These are phyloP conservation scores for Acanthiza pusilla DNA, from an alignment of 2,797 vertebrate genomes.

Conservation along the genomic window DNA sequence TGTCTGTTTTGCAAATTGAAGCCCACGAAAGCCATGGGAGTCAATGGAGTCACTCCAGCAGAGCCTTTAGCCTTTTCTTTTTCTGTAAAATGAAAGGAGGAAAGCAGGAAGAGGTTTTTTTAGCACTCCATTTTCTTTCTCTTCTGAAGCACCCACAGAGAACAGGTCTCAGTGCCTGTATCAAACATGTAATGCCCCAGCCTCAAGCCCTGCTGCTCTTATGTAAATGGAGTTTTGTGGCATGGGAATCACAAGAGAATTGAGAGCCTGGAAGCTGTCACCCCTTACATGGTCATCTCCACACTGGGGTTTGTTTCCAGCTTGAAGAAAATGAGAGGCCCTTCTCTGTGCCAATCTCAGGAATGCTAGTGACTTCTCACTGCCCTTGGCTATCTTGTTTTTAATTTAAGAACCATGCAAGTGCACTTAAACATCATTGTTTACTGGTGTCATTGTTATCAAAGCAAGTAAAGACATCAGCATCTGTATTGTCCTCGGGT, in stretches of 20 bases:
- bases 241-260: background rate
- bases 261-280: conserved; percentile 21
- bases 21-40: conserved; percentile 27
- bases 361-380: conserved; percentile 47
- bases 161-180: background rate
- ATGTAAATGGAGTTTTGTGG: background rate
- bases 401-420: conserved; percentile 69
- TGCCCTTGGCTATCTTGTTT: conserved; percentile 68
- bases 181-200: background rate
- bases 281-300: background rate
- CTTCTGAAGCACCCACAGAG: background rate
- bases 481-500: conserved; percentile 54
- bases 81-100: conserved; percentile 15
- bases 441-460: conserved; percentile 68
- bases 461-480: conserved; percentile 69
- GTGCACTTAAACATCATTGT: conserved; percentile 65
- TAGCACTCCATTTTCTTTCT: conserved; percentile 15
- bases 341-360: conserved; percentile 33
- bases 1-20: conserved; percentile 49
- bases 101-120: conserved; percentile 31
- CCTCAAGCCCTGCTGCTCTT: background rate
- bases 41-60: conserved; percentile 52
- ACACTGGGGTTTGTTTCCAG: conserved; percentile 21
- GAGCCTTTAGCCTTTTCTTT: conserved; percentile 60
- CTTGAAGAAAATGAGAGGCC: conserved; percentile 29